A percentile compares a stretch with the other conserved stretches of the same genome.
These are phyloP conservation scores for Galagoides demidoff DNA, from an alignment of 2,797 vertebrate genomes.

Conservation along the genomic window DNA sequence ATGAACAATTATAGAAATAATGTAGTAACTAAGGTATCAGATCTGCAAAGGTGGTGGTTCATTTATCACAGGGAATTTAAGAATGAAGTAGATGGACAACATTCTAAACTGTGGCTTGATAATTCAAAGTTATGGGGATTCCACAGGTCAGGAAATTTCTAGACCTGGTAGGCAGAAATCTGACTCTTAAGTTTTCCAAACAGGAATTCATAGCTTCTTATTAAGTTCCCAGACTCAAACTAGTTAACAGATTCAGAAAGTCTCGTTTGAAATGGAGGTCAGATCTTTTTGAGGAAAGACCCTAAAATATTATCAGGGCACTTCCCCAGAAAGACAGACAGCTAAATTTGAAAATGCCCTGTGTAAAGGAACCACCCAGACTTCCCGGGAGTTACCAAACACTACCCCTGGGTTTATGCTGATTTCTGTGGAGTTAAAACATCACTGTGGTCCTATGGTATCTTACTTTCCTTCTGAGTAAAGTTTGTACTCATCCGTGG, in stretches of 20 bases:
- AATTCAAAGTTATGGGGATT: neutral
- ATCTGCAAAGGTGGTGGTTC: neutral
- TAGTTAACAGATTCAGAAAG: neutral
- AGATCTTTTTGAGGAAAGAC: neutral
- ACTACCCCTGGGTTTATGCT: neutral
- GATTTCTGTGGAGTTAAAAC: conserved; percentile 7
- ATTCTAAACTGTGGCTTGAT: neutral
- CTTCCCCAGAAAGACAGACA: neutral
- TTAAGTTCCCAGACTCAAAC: neutral
- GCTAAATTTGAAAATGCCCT: neutral
- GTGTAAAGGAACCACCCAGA: neutral
- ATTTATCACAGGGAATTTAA: neutral
- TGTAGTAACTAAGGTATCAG: neutral
- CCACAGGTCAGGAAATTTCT: neutral
- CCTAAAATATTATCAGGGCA: neutral
- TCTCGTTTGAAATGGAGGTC: neutral
- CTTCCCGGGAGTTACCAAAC: neutral
- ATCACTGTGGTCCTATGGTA: neutral
- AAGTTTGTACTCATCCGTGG: neutral
- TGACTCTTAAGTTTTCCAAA: neutral
- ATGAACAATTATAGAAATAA: neutral
- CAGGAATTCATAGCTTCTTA: neutral
- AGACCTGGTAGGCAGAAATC: neutral
- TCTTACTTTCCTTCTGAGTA: neutral
- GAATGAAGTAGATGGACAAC: neutral